Evolutionary conservation across 2,113 vertebrate genomes (phyloP), one percentile per base, ranked within the genome.

Genomic region (Anhinga rufa): DNA sequence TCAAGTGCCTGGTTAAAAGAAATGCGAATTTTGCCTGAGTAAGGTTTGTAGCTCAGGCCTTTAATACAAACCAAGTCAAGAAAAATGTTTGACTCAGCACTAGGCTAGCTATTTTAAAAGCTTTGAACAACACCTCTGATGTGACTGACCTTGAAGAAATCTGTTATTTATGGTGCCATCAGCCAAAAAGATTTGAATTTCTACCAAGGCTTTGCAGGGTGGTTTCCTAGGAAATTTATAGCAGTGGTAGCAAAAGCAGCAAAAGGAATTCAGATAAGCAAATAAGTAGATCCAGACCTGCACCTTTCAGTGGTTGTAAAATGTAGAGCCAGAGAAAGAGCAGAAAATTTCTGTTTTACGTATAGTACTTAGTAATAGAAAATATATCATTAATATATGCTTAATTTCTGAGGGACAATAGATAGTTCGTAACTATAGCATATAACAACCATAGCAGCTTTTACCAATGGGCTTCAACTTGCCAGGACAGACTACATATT

Each of bases 71-170:
- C 40, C 49, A 82, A 88, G 42, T 86, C 40, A 96, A 93, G 83
- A 78, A 79, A 97, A 88, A 82, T 5, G 4, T 54, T 86, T 94
- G 80, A 94, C 89, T 95, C 88, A 92, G 93, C 91, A 91, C 77
- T 58, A 88, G 49, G 22, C 48, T 82, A 93, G 69, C 88, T 90
- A 69, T 89, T 96, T 94, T 61, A 82, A 89, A 96, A 79, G 69
- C 86, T 92, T 96, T 96, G 92, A 96, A 88, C 62, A 88, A 66
- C 64, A 86, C 18, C 38, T 95, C 90, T 92, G 88, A 96, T 93
- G 62, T 79, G 74, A 57, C 40, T 89, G 92, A 79, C 93, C 91
- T 94, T 92, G 86, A 92, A 95, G 83, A 89, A 91, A 87, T 84
- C 76, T 75, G 44, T 82, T 82, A 92, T 82, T 95, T 89, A 64